Evolutionary conservation across 2,113 vertebrate species (phyloP), one percentile per base, ranked within the genome.

Genomic region (Cephalopterus ornatus): DNA sequence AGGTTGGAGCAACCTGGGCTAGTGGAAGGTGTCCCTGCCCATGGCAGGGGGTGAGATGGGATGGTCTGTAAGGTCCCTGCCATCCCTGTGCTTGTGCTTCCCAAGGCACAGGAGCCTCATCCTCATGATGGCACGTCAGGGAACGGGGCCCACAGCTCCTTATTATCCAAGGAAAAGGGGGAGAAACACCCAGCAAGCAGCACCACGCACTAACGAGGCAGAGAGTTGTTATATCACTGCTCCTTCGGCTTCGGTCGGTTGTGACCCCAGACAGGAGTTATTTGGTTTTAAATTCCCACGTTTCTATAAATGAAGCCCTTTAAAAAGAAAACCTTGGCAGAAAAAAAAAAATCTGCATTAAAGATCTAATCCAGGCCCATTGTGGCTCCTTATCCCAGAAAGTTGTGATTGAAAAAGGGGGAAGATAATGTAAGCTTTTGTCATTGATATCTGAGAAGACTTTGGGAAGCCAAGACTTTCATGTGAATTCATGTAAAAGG

Each of bases 121-220:
- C 35, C 53, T 2, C 0, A 0, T 0, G 42, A 15, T 30, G 1
- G 39, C 37, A 4, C 65, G 1, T 1, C 47, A 5, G 71, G 80
- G 39, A 30, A 59, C 5, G 0, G 3, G 35, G 28, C 19, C 52
- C 62, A 14, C 1, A 4, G 72, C 26, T 63, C 13, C 63, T 85
- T n/a, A 0, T 37, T 68, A 12, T n/a, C 75, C 72, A n/a, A 16
- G 39, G 42, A 41, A 75, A 82, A 73, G 35, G 66, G 53, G 42
- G 35, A 58, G n/a, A n/a, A n/a, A n/a, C 70, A 59, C 13, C 15
- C 65, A 47, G 73, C 33, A 6, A 47, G 42, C 55, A 35, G 71
- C 33, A 46, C 17, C 19, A 5, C 28, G 22, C 52, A 7, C 49
- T 72, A 73, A 87, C 3, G 14, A 52, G 46, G 4, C 27, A 13